Evolutionary conservation across 2,888 invertebrate species (phyloP), one percentile per base, ranked within the genome.

Genomic region (Eurytoma adleriae): DNA sequence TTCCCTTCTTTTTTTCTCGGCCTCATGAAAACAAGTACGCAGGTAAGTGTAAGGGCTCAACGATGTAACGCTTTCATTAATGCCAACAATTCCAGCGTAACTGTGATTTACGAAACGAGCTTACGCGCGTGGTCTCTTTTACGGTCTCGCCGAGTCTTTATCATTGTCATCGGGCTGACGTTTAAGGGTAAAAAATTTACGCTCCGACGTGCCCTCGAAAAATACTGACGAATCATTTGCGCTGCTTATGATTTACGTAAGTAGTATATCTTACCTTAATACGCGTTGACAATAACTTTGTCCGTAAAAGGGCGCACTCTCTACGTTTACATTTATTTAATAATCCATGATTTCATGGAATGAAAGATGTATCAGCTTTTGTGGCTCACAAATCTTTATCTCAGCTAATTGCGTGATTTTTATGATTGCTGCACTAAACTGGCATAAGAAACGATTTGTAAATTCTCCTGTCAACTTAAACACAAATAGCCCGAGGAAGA

Each of bases 51-150:
- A 79, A 79, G 79, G 73, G 70, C 72, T 70, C 61, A 61, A 66
- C 76, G 80, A 80, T 76, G 76, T 80, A 80, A 76, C 70, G 71
- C 80, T 80, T 80, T 80, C 76, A 80, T 80, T 80, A 80, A 80
- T 80, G 80, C 73, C 77, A 75, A 79, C 82, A 54, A 78, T 80
- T 78, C 66, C 74, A 69, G 80, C 68, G 78, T 62, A 70, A 74
- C 76, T 68, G 77, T 79, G 81, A 81, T 83, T 83, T 83, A 81
- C 80, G 83, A 82, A 82, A 83, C 80, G 72, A 76, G 73, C 68
- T 59, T 64, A 61, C 74, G 69, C 61, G 78, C 18, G 56, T 69
- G 62, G 61, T 64, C 73, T 74, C 75, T 67, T 80, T 80, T 80
- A 76, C 80, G 80, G 80, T 54, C 78, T 66, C 48, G 24, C 75